phyloP scores from a whole-genome alignment of 35 echinoderm and acorn worm genomes.

The Eucidaris tribuloides region DNA sequence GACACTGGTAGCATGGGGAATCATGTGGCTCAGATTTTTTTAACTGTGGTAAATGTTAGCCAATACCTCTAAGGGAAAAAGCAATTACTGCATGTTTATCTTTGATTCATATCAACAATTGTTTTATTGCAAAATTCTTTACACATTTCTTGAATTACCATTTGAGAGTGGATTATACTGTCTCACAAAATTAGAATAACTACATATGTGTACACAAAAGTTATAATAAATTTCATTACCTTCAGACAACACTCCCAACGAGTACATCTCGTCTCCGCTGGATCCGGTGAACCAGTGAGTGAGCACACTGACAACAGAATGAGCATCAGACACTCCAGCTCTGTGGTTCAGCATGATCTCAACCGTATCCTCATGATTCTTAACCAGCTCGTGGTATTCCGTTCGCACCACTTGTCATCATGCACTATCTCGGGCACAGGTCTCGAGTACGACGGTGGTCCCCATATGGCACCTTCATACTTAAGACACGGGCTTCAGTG shows the following conservation, averaged over 20 bases:
- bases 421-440: slow-evolving; percentile 89
- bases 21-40: no score
- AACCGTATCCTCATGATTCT: slow-evolving; percentile 58
- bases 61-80: no score
- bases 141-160: no score
- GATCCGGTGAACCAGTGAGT: slow-evolving; percentile 96
- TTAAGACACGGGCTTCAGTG: slow-evolving; percentile 60
- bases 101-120: no score
- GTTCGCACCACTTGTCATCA: slow-evolving; percentile 94
- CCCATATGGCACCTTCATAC: slow-evolving; percentile 95
- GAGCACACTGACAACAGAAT: slow-evolving; percentile 67
- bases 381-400: slow-evolving; percentile 65
- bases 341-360: slow-evolving; percentile 53
- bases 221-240: slow-evolving; percentile 36
- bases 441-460: slow-evolving; percentile 79
- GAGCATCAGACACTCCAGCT: slow-evolving; percentile 62
- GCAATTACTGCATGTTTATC: no score
- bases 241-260: slow-evolving; percentile 88
- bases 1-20: no score
- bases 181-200: no score
- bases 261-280: slow-evolving; percentile 47
- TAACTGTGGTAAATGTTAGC: no score
- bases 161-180: no score
- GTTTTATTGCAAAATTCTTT: no score
- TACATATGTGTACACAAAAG: no score